Conservation (phyloP, 2,888 invertebrate species). For the Conops quadrifasciatus region DNA sequence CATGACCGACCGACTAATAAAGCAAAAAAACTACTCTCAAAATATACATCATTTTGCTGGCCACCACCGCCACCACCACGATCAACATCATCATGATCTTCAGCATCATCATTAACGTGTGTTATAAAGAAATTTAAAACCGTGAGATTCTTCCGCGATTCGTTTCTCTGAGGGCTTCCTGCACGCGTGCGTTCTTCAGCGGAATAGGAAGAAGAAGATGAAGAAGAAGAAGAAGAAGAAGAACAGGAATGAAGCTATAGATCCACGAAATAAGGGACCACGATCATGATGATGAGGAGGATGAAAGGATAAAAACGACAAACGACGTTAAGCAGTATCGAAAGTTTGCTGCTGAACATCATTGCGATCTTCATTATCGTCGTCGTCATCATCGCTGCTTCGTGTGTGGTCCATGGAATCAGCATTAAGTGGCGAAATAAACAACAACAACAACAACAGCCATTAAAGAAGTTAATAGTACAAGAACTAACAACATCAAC, state of each 20-base stretch:
- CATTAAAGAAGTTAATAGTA: too few species aligned
- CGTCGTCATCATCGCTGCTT: conserved; percentile 4
- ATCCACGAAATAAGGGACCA: too few species aligned
- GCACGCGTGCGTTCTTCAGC: background rate
- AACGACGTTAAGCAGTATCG: background rate
- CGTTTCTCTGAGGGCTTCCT: background rate
- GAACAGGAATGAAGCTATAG: too few species aligned
- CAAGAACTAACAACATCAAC: conserved; percentile 10
- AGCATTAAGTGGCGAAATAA: conserved; percentile 32
- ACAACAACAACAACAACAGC: conserved; percentile 9
- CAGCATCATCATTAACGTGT: too few species aligned
- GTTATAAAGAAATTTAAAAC: conserved; percentile 30
- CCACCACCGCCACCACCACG: background rate
- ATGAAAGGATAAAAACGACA: background rate
- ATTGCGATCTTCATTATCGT: background rate
- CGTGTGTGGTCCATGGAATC: conserved; percentile 35
- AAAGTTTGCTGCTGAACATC: conserved; percentile 2
- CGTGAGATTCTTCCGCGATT: conserved; percentile 31
- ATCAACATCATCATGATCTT: background rate
- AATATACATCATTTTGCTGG: background rate
- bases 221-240: too few species aligned
- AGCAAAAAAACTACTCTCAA: conserved; percentile 1
- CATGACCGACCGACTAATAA: background rate
- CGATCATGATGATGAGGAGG: background rate
- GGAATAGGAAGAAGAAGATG: too few species aligned